A percentile compares a stretch with the other conserved stretches of the same genome.
Conservation (phyloP, 2,113 vertebrate genomes). For the Onychostoma macrolepis region DNA sequence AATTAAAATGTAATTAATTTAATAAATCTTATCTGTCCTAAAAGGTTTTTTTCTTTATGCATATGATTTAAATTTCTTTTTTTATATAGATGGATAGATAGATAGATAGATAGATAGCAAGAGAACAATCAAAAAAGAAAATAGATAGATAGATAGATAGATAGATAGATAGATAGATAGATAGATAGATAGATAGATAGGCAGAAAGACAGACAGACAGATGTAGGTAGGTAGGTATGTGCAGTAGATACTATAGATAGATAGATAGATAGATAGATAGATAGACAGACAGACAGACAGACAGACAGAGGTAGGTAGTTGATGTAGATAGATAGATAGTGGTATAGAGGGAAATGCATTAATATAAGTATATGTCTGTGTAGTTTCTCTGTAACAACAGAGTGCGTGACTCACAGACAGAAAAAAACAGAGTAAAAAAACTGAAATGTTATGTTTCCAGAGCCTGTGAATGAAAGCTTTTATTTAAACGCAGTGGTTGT, state of each 20-base stretch:
- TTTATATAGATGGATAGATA: too few relatives aligned
- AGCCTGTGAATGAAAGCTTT: slow-evolving; percentile 6
- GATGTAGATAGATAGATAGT: not conserved
- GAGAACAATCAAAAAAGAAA: too few relatives aligned
- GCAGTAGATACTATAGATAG: too few relatives aligned
- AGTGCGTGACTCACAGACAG: not conserved
- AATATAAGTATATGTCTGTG: not conserved
- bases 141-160: too few relatives aligned
- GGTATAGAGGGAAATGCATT: not conserved
- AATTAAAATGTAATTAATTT: not conserved
- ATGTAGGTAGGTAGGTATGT: too few relatives aligned
- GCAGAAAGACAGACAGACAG: too few relatives aligned
- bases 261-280: too few relatives aligned
- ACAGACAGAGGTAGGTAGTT: too few relatives aligned
- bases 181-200: too few relatives aligned
- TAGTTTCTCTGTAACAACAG: not conserved
- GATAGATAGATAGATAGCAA: too few relatives aligned
- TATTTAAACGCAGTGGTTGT: slow-evolving; percentile 24
- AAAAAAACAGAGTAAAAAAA: not conserved
- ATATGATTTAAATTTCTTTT: not conserved
- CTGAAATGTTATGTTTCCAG: not conserved
- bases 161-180: too few relatives aligned
- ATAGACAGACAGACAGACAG: too few relatives aligned
- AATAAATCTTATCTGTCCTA: not conserved
- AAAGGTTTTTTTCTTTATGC: not conserved